Percentiles rank a stretch among this genome's conserved stretches.
phyloP scores from a whole-genome alignment of 2,888 invertebrate genomes.

The Himalopsyche japonica region DNA sequence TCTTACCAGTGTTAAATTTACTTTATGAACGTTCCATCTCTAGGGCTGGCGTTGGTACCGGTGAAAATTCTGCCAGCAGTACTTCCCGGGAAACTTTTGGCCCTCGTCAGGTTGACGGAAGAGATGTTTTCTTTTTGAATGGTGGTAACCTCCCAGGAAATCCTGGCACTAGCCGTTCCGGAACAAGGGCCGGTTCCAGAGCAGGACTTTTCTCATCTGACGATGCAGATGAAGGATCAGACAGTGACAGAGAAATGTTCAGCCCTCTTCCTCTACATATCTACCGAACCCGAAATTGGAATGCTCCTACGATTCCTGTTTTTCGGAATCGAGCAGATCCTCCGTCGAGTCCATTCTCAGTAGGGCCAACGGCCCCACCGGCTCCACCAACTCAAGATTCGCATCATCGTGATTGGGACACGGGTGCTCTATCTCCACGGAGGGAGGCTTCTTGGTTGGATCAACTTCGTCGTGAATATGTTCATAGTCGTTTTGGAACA shows the following conservation, averaged over 20 bases:
- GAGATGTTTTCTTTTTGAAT: neutral
- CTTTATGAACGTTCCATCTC: neutral
- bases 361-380: too few species aligned
- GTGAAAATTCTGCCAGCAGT: neutral
- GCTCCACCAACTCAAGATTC: too few species aligned
- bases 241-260: constrained; percentile 33
- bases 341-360: too few species aligned
- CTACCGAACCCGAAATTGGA: constrained; percentile 22
- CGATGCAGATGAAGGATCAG: constrained; percentile 32
- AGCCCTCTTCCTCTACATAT: constrained; percentile 30
- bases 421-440: neutral
- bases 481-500: too few species aligned
- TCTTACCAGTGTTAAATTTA: neutral
- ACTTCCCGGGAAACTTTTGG: neutral
- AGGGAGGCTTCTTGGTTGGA: neutral
- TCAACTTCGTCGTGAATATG: too few species aligned
- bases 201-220: constrained; percentile 16
- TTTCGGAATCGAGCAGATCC: neutral
- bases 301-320: neutral
- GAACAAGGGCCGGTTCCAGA: constrained; percentile 42
- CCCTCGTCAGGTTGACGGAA: neutral
- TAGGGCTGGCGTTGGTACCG: constrained; percentile 8
- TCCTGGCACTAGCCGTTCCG: constrained; percentile 29
- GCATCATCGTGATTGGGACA: neutral
- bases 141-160: neutral